Base-by-base conservation (phyloP, 1,140 invertebrate genomes). In the Drosophila truncata region DNA sequence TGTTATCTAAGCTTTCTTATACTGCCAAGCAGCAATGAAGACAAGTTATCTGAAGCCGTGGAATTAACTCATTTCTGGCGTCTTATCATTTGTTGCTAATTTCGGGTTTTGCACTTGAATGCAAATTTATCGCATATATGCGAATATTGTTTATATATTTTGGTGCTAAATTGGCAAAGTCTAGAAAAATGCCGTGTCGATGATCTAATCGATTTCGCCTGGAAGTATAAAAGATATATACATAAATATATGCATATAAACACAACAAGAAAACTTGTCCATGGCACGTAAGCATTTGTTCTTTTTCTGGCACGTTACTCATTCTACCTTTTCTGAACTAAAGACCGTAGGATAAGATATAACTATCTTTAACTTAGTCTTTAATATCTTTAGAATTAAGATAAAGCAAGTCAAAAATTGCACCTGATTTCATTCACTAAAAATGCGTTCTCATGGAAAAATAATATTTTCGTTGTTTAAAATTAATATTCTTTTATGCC, bases 141-240 rank as follows among this genome's bases (percentile, higher is more conserved):
- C 52, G 29, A 70, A 72, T 35, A 60, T 2, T 59, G 35, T 52
- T 27, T 60, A 59, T 50, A 67, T 49, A 62, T 50, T 60, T 50
- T 61, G 47, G 55, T 33, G 60, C 66, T 54, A 75, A 60, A 76
- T 49, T 57, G 49, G 50, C 55, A 54, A 27, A 35, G 63, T 13
- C 37, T 35, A 69, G 52, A 87, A 77, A 80, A 70, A 65, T 81
- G 18, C 65, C 64, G 42, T 23, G 50, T 29, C 50, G 84, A 88
- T 88, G 84, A 88, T 90, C 84, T 90, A 88, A 88, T 88, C 59
- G 39, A 33, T 55, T 70, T 44, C 31, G 69, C 27, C 76, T 71
- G 62, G 58, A 84, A 80, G 33, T 61, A 80, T 63, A 72, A 54
- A 47, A 29, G 35, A 29, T 29, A 29, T 4, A 29, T 29, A 33